Percentiles rank a stretch among this genome's conserved stretches.
Evolutionary conservation across 2,113 vertebrate genomes (phyloP).

Genomic region (Castor canadensis): DNA sequence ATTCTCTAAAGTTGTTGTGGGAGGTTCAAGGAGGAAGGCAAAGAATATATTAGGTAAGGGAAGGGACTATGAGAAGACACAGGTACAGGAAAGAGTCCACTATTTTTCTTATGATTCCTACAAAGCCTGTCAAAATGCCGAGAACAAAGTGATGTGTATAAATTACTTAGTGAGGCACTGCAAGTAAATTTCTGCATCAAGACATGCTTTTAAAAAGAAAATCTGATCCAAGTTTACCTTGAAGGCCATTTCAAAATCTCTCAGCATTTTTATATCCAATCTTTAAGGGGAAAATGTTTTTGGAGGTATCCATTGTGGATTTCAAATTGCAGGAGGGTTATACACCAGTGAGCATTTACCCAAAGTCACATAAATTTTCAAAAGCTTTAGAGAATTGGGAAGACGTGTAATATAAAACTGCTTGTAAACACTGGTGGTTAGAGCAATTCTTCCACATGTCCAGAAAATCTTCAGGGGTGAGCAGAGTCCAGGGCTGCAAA

Average conservation of each 20-base stretch:
- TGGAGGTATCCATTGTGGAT: neutral
- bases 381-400: neutral
- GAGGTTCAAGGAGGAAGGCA: neutral
- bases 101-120: neutral
- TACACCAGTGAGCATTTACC: neutral
- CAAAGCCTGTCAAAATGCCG: neutral
- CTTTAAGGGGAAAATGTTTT: neutral
- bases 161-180: neutral
- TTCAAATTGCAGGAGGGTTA: neutral
- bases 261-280: neutral
- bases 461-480: neutral
- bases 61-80: neutral
- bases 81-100: neutral
- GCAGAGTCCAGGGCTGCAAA: no score
- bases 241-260: neutral
- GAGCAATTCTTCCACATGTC: neutral
- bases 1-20: neutral
- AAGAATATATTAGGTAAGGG: neutral
- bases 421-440: neutral
- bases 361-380: neutral
- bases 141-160: neutral
- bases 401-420: no score
- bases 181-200: constrained; percentile 7
- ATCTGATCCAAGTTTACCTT: neutral
- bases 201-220: neutral